Conservation (phyloP, 2,113 vertebrate species). For the Orientallactaga bullata region DNA sequence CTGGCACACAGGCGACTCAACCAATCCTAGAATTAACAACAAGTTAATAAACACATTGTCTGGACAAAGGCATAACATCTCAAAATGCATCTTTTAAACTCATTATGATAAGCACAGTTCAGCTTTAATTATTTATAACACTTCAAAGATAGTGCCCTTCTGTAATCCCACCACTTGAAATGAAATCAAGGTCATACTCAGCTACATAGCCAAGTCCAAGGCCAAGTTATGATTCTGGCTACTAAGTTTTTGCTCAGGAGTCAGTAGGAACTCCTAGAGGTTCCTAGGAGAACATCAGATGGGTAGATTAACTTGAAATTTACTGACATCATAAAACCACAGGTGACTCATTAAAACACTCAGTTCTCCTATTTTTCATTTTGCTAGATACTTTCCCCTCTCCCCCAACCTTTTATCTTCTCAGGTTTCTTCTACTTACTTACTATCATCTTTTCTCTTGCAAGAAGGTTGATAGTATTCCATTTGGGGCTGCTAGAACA, state of each 20-base stretch:
- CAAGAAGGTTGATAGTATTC: not conserved
- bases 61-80: conserved; percentile 54
- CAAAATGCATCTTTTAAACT: conserved; percentile 62
- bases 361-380: conserved; percentile 38
- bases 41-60: conserved; percentile 67
- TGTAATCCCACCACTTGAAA: too few relatives aligned
- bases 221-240: too few relatives aligned
- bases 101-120: conserved; percentile 46
- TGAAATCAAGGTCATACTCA: too few relatives aligned
- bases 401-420: not conserved
- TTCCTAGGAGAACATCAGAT: conserved; percentile 27
- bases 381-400: not conserved
- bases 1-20: conserved; percentile 41
- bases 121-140: conserved; percentile 70
- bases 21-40: conserved; percentile 56
- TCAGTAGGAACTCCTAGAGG: not conserved
- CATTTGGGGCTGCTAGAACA: not conserved
- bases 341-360: conserved; percentile 35
- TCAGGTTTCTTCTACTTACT: conserved; percentile 19
- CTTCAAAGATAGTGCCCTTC: conserved; percentile 19
- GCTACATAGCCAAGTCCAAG: too few relatives aligned
- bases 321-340: not conserved
- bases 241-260: conserved; percentile 49
- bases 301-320: not conserved
- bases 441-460: conserved; percentile 23